phyloP scores from a whole-genome alignment of 2,113 vertebrate species.

The Stercorarius parasiticus region DNA sequence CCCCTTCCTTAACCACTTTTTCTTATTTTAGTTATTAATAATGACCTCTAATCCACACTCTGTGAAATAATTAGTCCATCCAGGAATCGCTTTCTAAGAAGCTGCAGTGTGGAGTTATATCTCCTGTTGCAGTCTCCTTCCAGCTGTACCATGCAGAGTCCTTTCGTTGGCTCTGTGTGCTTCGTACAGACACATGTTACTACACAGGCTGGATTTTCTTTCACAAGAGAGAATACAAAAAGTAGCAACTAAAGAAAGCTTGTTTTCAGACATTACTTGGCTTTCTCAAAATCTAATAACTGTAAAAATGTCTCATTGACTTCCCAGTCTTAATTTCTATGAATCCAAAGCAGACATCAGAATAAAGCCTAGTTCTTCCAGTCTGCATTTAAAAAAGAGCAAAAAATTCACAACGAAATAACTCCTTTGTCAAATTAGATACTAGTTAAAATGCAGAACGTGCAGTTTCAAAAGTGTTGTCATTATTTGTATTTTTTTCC shows the following conservation, averaged over 20 bases:
- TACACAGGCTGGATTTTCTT: neutral
- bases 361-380: neutral
- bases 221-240: neutral
- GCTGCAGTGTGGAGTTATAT: neutral
- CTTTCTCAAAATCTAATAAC: neutral
- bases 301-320: neutral
- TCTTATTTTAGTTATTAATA: neutral
- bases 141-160: neutral
- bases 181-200: neutral
- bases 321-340: neutral
- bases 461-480: neutral
- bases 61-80: neutral
- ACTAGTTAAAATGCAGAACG: neutral
- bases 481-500: neutral
- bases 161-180: neutral
- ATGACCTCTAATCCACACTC: neutral
- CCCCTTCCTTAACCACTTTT: neutral
- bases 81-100: neutral
- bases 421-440: neutral
- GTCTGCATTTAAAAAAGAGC: neutral
- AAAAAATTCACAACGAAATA: neutral
- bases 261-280: neutral
- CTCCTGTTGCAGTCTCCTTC: neutral
- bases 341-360: neutral
- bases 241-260: neutral